These are phyloP conservation scores for Pandemis cinnamomeana DNA, from an alignment of 2,888 invertebrate species.

Conservation along the genomic window DNA sequence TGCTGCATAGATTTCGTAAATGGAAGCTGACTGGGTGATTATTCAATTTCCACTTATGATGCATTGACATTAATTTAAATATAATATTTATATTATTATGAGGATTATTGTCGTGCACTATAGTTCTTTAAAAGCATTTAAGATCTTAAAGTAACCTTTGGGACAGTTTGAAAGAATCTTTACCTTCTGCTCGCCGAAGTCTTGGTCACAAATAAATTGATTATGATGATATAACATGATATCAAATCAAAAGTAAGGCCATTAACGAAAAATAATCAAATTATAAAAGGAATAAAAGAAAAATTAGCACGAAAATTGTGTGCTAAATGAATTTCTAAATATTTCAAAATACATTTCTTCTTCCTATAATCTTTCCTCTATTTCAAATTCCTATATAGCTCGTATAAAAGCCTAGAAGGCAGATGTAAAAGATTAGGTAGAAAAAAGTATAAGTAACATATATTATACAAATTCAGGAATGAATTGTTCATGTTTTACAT, in stretches of 20 bases:
- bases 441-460: conserved; percentile 43
- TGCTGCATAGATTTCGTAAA: not conserved
- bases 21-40: not conserved
- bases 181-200: not conserved
- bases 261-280: not conserved
- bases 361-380: conserved; percentile 60
- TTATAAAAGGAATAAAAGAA: not conserved
- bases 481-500: not conserved
- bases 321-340: conserved; percentile 1
- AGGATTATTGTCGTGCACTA: not conserved
- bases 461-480: conserved; percentile 3
- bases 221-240: not conserved
- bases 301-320: not conserved
- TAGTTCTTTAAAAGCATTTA: not conserved
- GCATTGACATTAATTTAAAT: not conserved
- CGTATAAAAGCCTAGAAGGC: conserved; percentile 69
- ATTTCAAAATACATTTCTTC: conserved; percentile 46
- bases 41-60: not conserved
- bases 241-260: not conserved
- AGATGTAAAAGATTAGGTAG: conserved; percentile 66
- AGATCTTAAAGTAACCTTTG: not conserved
- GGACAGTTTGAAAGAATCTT: not conserved
- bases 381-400: conserved; percentile 51
- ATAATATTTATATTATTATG: not conserved
- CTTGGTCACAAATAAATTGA: not conserved